These are phyloP conservation scores for Gouania willdenowi DNA, from an alignment of 2,797 vertebrate genomes.

Conservation along the genomic window DNA sequence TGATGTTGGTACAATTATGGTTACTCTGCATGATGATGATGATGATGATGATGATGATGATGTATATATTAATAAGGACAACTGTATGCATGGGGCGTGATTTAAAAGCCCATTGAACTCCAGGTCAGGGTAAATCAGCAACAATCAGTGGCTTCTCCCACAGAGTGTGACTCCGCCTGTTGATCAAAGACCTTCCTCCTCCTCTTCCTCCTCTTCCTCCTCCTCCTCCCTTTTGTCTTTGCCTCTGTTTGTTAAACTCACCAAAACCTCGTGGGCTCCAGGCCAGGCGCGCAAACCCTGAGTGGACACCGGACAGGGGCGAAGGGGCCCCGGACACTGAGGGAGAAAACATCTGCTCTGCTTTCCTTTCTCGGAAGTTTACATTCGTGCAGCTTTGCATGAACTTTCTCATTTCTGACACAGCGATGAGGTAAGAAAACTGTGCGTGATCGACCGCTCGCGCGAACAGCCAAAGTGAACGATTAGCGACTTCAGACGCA, in stretches of 20 bases:
- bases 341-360: background rate
- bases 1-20: no score
- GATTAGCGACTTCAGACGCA: no score
- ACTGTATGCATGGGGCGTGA: no score
- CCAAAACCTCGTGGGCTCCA: constrained; percentile 41
- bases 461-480: no score
- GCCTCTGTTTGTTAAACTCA: constrained; percentile 58
- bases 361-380: background rate
- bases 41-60: no score
- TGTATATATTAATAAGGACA: no score
- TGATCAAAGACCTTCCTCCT: constrained; percentile 70
- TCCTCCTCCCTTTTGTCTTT: constrained; percentile 61
- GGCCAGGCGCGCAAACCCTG: constrained; percentile 6
- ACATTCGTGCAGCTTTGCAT: constrained; percentile 52
- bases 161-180: constrained; percentile 67
- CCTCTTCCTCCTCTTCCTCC: constrained; percentile 46
- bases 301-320: constrained; percentile 3
- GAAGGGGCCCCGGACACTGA: background rate
- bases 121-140: no score
- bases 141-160: constrained; percentile 18
- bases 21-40: no score
- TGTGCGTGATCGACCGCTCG: background rate
- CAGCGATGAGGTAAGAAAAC: constrained; percentile 49
- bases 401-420: background rate
- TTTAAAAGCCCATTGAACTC: no score